phyloP scores from a whole-genome alignment of 2,888 invertebrate genomes.

The Eupelmus urozonus region DNA sequence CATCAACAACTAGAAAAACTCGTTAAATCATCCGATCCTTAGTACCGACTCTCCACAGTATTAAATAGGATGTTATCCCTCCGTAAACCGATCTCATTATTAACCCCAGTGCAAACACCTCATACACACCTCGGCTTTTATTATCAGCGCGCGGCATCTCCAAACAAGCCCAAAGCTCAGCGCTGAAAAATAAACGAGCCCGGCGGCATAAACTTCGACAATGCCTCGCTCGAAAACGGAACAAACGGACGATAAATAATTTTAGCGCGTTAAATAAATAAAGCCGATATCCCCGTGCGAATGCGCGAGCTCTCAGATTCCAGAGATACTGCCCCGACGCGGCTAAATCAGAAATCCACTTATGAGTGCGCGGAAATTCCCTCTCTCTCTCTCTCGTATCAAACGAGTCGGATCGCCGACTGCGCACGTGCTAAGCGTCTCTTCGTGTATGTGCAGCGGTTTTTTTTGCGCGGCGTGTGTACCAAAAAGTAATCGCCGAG shows the following conservation, averaged over 20 bases:
- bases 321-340: slow-evolving; percentile 26
- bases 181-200: not conserved
- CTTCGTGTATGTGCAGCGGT: too few relatives aligned
- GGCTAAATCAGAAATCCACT: slow-evolving; percentile 42
- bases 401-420: not conserved
- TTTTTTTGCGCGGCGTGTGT: too few relatives aligned
- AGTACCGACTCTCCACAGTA: too few relatives aligned
- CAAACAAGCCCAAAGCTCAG: not conserved
- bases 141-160: not conserved
- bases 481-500: too few relatives aligned
- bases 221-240: not conserved
- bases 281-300: not conserved
- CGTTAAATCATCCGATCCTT: too few relatives aligned
- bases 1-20: too few relatives aligned
- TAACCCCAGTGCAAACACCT: not conserved
- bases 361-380: slow-evolving; percentile 8
- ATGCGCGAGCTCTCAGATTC: slow-evolving; percentile 17
- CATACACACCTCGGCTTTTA: not conserved
- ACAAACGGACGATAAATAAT: slow-evolving; percentile 35
- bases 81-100: slow-evolving; percentile 22
- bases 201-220: not conserved
- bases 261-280: slow-evolving; percentile 20
- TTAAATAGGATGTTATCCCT: not conserved
- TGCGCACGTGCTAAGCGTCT: not conserved
- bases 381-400: not conserved